phyloP scores from a whole-genome alignment of 2,113 vertebrate species.

The Connochaetes taurinus region DNA sequence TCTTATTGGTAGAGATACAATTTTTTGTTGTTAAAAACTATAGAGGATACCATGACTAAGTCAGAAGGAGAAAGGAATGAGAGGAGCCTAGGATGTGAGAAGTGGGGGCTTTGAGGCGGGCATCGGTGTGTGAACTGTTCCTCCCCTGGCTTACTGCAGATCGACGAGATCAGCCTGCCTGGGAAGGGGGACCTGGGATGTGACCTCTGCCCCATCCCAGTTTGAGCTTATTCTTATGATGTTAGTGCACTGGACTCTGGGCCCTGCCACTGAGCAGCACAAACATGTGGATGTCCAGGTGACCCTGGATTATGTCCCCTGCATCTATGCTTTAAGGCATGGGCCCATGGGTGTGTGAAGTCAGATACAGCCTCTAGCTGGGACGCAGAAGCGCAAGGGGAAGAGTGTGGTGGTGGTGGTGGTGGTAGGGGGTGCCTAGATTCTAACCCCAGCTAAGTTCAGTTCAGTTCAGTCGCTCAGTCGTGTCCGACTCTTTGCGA shows the following conservation, averaged over 20 bases:
- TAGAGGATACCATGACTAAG: not conserved
- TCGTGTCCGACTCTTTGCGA: too few species aligned
- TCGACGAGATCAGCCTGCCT: not conserved
- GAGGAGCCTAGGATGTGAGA: not conserved
- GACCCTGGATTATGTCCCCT: not conserved
- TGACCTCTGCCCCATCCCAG: not conserved
- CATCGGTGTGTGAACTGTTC: not conserved
- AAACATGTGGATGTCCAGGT: not conserved
- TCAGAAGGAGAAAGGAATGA: not conserved
- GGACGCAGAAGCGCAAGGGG: accelerated
- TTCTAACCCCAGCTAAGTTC: not conserved
- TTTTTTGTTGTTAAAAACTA: not conserved
- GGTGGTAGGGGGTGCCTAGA: not conserved
- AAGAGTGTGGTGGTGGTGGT: accelerated
- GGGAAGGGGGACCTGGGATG: not conserved
- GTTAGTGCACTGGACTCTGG: not conserved
- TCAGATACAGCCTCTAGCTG: not conserved
- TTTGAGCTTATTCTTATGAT: not conserved
- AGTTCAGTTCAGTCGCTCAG: too few species aligned
- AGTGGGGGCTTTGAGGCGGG: not conserved
- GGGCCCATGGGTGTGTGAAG: not conserved
- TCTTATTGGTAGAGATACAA: not conserved
- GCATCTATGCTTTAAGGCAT: not conserved
- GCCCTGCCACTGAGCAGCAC: not conserved
- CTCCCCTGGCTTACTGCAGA: not conserved